Percentiles rank a stretch among this genome's conserved stretches.
These are phyloP conservation scores for Bagarius yarrelli DNA, from an alignment of 2,113 vertebrate genomes.

Conservation along the genomic window DNA sequence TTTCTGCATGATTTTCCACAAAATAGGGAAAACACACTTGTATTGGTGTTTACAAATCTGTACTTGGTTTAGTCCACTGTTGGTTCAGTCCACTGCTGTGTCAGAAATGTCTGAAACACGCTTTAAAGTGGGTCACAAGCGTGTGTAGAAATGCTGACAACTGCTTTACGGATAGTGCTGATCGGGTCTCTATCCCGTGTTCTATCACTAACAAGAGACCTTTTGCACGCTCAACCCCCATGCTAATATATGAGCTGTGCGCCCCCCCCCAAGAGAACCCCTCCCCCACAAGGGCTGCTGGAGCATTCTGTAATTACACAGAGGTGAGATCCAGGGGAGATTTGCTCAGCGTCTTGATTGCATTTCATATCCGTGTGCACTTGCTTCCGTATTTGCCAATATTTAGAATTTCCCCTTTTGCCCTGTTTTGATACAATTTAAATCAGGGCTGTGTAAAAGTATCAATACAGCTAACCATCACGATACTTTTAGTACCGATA, in stretches of 20 bases:
- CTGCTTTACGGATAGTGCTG: neutral
- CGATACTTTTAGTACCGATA: too few relatives aligned
- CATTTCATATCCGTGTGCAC: constrained; percentile 62
- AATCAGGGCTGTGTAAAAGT: neutral
- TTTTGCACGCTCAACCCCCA: constrained; percentile 33
- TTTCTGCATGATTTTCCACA: too few relatives aligned
- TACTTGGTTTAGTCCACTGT: neutral
- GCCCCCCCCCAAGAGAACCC: constrained; percentile 36
- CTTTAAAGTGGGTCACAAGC: constrained; percentile 10
- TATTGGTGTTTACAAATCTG: too few relatives aligned
- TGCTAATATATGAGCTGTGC: neutral
- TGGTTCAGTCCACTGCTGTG: neutral
- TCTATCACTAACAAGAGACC: constrained; percentile 11
- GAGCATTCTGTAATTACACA: constrained; percentile 75
- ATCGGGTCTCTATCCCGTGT: neutral
- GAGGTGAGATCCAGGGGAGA: constrained; percentile 73
- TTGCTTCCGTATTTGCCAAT: neutral
- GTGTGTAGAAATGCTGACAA: constrained; percentile 13
- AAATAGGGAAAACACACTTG: too few relatives aligned
- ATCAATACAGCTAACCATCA: neutral
- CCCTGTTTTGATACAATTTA: neutral
- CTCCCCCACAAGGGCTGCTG: constrained; percentile 57
- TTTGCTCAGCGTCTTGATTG: constrained; percentile 70
- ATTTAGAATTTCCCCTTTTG: neutral
- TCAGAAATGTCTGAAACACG: neutral